These are phyloP conservation scores for Cichlasoma orientale DNA, from an alignment of 2,797 vertebrate species.

Conservation along the genomic window DNA sequence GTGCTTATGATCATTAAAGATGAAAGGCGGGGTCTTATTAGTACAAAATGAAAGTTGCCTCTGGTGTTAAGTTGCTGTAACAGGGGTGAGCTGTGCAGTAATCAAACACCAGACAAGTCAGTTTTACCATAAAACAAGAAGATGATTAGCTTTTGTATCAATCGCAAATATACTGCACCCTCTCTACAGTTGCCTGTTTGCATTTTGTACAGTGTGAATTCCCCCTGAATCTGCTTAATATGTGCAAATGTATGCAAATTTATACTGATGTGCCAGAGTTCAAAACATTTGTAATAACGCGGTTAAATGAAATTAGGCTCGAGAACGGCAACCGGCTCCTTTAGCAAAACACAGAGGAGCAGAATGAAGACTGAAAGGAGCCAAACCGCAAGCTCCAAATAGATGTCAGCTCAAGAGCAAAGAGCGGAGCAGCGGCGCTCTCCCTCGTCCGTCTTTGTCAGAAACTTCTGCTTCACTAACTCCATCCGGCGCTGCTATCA, in stretches of 20 bases:
- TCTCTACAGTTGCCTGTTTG: not conserved
- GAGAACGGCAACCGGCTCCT: conserved; percentile 1
- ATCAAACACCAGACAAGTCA: not conserved
- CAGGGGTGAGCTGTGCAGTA: not conserved
- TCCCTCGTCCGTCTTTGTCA: conserved; percentile 59
- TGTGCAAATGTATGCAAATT: conserved; percentile 40
- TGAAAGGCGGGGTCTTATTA: conserved; percentile 18
- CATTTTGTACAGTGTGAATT: conserved; percentile 13
- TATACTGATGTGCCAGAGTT: conserved; percentile 14
- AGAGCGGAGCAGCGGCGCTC: conserved; percentile 36
- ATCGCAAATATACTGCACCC: not conserved
- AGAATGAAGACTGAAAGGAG: conserved; percentile 35
- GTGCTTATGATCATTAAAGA: conserved; percentile 37
- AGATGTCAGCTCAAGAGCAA: conserved; percentile 41
- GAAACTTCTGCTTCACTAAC: conserved; percentile 71
- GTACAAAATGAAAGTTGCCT: conserved; percentile 11
- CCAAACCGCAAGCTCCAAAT: conserved; percentile 33
- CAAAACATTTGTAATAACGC: conserved; percentile 33
- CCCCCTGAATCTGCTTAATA: not conserved
- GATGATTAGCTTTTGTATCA: not conserved
- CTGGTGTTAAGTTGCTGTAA: not conserved
- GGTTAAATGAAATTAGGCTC: conserved; percentile 33
- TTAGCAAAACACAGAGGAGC: not conserved
- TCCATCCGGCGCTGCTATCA: conserved; percentile 45
- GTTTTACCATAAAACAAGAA: not conserved